Evolutionary conservation across 2,888 invertebrate genomes (phyloP).

Genomic region (Rhagophthalmus giganteus): DNA sequence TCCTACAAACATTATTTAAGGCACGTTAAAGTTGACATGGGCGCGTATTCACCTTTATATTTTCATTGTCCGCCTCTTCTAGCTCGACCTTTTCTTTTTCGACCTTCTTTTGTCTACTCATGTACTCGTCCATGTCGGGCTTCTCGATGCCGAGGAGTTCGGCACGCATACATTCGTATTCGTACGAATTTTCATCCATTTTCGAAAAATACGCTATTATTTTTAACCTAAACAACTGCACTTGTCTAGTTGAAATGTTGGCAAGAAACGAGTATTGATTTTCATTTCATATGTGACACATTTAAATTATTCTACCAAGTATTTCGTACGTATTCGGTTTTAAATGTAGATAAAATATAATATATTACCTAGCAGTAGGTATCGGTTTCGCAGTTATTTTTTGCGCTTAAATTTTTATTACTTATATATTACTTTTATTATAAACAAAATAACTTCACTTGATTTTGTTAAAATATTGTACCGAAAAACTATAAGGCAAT

Average conservation of each 20-base stretch:
- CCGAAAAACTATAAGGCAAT: too few relatives aligned
- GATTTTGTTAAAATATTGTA: too few relatives aligned
- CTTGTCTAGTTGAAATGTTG: conserved; percentile 1
- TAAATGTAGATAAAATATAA: too few relatives aligned
- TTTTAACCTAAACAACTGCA: background rate
- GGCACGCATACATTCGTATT: conserved; percentile 77
- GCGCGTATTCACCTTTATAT: conserved; percentile 54
- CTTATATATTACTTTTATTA: background rate
- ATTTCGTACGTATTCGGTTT: too few relatives aligned
- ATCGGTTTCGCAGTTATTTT: background rate
- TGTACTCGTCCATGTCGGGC: conserved; percentile 69
- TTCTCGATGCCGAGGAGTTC: conserved; percentile 73
- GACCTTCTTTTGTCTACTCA: conserved; percentile 58
- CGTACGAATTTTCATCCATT: conserved; percentile 70
- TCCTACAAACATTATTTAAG: too few relatives aligned
- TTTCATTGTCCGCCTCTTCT: conserved; percentile 60
- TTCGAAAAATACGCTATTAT: conserved; percentile 18
- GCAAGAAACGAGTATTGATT: conserved; percentile 9
- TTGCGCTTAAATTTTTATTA: background rate
- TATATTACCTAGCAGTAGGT: too few relatives aligned
- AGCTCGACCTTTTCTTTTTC: conserved; percentile 56
- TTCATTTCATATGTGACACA: background rate
- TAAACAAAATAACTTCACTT: too few relatives aligned
- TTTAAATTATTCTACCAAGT: too few relatives aligned
- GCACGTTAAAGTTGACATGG: too few relatives aligned